phyloP scores from a whole-genome alignment of 2,888 invertebrate species.

The Pristionchus mayeri region DNA sequence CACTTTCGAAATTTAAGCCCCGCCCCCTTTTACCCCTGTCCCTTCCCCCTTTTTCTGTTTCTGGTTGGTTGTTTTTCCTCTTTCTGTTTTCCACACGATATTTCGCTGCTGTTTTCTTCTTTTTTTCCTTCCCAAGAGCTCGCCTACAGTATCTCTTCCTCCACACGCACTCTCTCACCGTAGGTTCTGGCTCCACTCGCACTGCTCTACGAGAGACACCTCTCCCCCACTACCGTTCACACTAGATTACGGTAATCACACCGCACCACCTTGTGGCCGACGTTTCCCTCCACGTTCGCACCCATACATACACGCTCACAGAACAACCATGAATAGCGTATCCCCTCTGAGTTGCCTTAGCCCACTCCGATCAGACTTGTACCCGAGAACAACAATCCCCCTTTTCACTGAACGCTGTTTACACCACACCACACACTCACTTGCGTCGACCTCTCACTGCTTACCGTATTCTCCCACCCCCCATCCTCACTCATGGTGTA shows the following conservation, averaged over 20 bases:
- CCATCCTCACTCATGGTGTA: constrained; percentile 1
- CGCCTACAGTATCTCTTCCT: not conserved
- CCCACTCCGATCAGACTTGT: constrained; percentile 3
- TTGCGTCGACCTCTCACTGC: not conserved
- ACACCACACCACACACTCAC: not conserved
- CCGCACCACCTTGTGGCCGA: too few relatives aligned
- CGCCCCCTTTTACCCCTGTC: not conserved
- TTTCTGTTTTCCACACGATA: constrained; percentile 10
- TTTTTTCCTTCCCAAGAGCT: not conserved
- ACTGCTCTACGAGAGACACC: constrained; percentile 7
- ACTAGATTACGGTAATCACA: not conserved
- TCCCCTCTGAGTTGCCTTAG: constrained; percentile 26
- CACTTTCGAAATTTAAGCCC: not conserved
- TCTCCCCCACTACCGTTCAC: not conserved
- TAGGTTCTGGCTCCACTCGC: constrained; percentile 25
- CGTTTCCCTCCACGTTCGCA: too few relatives aligned
- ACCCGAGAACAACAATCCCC: not conserved
- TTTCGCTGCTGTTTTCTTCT: not conserved
- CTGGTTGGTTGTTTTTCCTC: constrained; percentile 45
- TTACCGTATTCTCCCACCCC: not conserved
- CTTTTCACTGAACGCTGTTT: too few relatives aligned
- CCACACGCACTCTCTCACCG: not conserved
- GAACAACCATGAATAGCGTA: constrained; percentile 18
- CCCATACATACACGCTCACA: not conserved
- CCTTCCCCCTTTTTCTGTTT: not conserved